Base-by-base conservation (phyloP, 2,113 vertebrate species). In the Syrrhaptes paradoxus region DNA sequence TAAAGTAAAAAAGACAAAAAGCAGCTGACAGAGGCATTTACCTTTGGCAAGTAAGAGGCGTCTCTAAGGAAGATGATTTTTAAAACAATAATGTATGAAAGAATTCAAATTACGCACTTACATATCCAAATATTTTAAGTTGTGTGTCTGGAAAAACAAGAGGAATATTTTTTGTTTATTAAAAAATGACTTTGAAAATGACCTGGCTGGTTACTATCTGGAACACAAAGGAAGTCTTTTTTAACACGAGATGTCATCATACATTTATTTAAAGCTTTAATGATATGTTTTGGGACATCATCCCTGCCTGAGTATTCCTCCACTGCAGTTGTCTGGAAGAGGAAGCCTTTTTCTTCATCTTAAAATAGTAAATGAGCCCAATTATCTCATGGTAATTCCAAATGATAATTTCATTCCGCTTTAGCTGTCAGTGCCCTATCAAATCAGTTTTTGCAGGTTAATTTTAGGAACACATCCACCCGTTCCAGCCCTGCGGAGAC, bases 291-390 rank as follows among this genome's bases (percentile, higher is more conserved):
- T 9, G 83, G 86, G 83, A 87, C 93, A 93, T 92, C 77, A 38
- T 67, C 85, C 84, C 67, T 0, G 31, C 52, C 90, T 89, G 93
- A 90, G n/a, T 81, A 61, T 93, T 94, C 74, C 83, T 92, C 76
- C 73, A 18, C 43, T 81, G 90, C 92, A 93, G 62, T 92, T 34
- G 88, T 92, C 76, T 96, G 85, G 49, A 90, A 94, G 57, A 84
- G 16, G 75, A 45, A 94, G 65, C 3, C 25, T 48, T 65, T 67
- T 65, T 82, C 71, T 66, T 34, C 12, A 43, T 86, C 92, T 84
- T 84, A 88, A 96, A 95, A 97, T 96, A 96, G 93, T 21, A 96
- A 96, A 96, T 57, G 88, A 96, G 88, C 83, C 76, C 80, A 96
- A 94, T 96, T 96, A 95, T 84, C 86, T 77, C 62, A 8, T 72